A percentile compares a stretch with the other conserved stretches of the same genome.
phyloP scores from a whole-genome alignment of 1,140 invertebrate species.

The Acromyrmex echinatior region DNA sequence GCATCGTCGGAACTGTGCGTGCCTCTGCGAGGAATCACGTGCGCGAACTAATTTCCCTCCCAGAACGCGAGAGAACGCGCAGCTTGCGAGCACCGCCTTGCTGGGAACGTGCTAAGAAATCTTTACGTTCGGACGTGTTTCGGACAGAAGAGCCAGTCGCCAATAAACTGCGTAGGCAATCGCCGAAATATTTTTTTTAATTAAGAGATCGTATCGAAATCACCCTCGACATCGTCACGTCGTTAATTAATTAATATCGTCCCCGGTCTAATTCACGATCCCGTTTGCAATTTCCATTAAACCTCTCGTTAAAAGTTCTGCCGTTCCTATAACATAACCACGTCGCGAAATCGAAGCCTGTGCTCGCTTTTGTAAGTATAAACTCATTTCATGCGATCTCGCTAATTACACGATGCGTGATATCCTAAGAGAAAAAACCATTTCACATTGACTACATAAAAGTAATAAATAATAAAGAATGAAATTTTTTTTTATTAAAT shows the following conservation, averaged over 20 bases:
- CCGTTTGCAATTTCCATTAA: conserved; percentile 30
- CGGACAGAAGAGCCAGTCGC: not conserved
- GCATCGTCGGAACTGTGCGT: conserved; percentile 71
- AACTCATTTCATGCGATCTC: not conserved
- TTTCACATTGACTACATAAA: not conserved
- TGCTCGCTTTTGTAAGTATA: not conserved
- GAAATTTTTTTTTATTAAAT: not conserved
- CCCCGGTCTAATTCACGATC: conserved; percentile 4
- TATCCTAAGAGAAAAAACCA: not conserved
- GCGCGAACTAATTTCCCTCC: conserved; percentile 79
- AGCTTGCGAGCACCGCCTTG: conserved; percentile 37
- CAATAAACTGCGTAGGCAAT: not conserved
- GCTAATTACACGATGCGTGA: not conserved
- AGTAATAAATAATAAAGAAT: not conserved
- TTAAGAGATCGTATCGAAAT: conserved; percentile 2
- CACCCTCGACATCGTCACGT: not conserved
- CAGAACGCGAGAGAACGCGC: conserved; percentile 70
- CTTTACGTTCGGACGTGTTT: conserved; percentile 54
- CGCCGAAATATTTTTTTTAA: conserved; percentile 26
- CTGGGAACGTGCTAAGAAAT: conserved; percentile 73
- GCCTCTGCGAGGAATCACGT: conserved; percentile 79
- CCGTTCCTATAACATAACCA: not conserved
- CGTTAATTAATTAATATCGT: conserved; percentile 41
- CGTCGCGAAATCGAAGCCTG: not conserved
- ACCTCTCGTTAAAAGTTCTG: conserved; percentile 56